phyloP scores from a whole-genome alignment of 2,797 vertebrate genomes.

The Menidia menidia region DNA sequence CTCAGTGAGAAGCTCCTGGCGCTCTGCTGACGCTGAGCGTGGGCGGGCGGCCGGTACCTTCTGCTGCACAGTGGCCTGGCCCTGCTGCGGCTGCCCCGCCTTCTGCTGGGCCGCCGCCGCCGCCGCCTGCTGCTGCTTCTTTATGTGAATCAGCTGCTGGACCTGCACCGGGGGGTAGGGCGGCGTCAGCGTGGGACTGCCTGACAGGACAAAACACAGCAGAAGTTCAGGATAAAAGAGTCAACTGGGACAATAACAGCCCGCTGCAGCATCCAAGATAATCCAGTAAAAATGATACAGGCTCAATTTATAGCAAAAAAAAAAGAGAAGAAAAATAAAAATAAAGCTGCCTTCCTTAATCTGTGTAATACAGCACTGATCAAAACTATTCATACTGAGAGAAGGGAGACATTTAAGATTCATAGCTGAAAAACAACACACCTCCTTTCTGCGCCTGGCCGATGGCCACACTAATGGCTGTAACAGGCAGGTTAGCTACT shows the following conservation, averaged over 20 bases:
- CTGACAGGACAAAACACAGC: conserved; percentile 60
- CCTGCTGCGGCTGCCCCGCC: conserved; percentile 87
- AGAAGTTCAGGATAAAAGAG: background rate
- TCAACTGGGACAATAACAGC: background rate
- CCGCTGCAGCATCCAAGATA: background rate
- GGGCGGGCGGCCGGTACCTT: conserved; percentile 78
- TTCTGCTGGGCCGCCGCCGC: conserved; percentile 88
- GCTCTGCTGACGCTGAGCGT: too few relatives aligned
- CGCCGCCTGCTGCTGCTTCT: conserved; percentile 77
- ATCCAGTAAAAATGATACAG: background rate
- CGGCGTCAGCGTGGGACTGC: conserved; percentile 86
- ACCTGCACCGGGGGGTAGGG: conserved; percentile 84
- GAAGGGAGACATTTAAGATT: too few relatives aligned
- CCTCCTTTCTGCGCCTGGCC: conserved; percentile 88
- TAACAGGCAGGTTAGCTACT: conserved; percentile 90
- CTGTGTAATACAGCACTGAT: background rate
- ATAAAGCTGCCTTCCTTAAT: background rate
- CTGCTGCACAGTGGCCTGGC: conserved; percentile 87
- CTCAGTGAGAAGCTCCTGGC: background rate
- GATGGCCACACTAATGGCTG: conserved; percentile 90
- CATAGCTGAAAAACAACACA: conserved; percentile 35
- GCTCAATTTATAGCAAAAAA: background rate
- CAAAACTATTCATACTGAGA: background rate
- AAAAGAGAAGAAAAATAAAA: background rate
- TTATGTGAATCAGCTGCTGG: conserved; percentile 88